Base-by-base conservation (phyloP, 2,888 invertebrate species). In the Zaprionus bogoriensis region DNA sequence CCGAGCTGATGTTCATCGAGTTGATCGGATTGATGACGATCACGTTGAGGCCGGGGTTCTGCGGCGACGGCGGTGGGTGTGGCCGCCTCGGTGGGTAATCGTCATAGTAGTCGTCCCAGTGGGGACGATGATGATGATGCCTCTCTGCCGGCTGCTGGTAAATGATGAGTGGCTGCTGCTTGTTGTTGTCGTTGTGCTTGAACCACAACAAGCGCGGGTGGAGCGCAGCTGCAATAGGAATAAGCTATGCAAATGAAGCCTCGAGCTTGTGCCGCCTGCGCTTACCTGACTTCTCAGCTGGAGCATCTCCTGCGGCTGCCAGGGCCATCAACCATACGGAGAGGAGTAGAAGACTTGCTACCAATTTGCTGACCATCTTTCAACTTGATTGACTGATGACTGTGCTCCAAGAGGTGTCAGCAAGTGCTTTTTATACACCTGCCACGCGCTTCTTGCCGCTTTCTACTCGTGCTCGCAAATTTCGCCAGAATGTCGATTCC, bases 11-110 rank as follows among this genome's bases (percentile, higher is more conserved):
- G 27, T 67, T 63, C 44, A 63, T 63, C 0, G 47, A 47, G 25
- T 77, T 79, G 41, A 53, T 83, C 3, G 79, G 84, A 14, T 79
- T 80, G 2, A 79, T 14, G 9, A 79, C 57, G 7, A 79, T 22
- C 2, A 62, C 51, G 5, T 9, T 22, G 1, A 54, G 23, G 7
- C 61, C 61, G 0, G 51, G 32, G 30, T 47, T 0, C 7, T 39
- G 14, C 10, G 19, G 51, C 3, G 67, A 52, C 9, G 48, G 57
- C 25, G n/a, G 60, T 0, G 41, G 19, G 9, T 41, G 46, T 10
- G 53, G 54, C 28, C 52, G 58, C 5, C 48, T 71, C 36, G 32
- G 2, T 3, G 27, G 44, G 5, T 38, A 25, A 0, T 63, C 32
- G 3, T 36, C 50, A n/a, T 75, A 70, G 38, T 47, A 67, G 10